Evolutionary conservation across 1,140 invertebrate species (phyloP).

Genomic region (Delia radicum): DNA sequence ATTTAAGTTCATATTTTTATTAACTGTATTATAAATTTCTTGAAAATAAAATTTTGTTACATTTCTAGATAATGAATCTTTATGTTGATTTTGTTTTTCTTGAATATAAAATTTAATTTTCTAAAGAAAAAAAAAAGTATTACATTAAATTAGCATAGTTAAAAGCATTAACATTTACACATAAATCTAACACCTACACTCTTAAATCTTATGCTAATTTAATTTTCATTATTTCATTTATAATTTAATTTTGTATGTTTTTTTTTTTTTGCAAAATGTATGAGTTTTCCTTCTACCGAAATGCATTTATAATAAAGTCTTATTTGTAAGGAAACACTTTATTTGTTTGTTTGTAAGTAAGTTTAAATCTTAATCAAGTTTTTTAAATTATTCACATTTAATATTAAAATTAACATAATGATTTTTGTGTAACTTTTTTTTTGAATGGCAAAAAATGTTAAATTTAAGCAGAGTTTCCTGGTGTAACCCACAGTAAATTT

Average conservation of each 20-base stretch:
- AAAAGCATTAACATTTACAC: background rate
- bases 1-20: no score
- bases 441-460: no score
- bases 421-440: background rate
- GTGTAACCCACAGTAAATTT: no score
- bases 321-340: background rate
- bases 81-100: background rate
- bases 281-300: background rate
- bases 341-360: background rate
- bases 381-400: conserved; percentile 3
- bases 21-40: no score
- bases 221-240: background rate
- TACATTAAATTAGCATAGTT: background rate
- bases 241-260: background rate
- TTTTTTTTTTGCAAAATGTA: background rate
- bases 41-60: no score
- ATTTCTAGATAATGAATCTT: no score
- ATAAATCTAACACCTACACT: background rate
- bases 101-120: background rate
- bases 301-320: background rate
- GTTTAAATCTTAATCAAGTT: background rate
- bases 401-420: conserved; percentile 2
- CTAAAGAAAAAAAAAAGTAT: background rate
- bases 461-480: no score
- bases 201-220: background rate